A percentile compares a stretch with the other conserved stretches of the same genome.
These are phyloP conservation scores for Aratinga solstitialis DNA, from an alignment of 2,797 vertebrate genomes.

Conservation along the genomic window DNA sequence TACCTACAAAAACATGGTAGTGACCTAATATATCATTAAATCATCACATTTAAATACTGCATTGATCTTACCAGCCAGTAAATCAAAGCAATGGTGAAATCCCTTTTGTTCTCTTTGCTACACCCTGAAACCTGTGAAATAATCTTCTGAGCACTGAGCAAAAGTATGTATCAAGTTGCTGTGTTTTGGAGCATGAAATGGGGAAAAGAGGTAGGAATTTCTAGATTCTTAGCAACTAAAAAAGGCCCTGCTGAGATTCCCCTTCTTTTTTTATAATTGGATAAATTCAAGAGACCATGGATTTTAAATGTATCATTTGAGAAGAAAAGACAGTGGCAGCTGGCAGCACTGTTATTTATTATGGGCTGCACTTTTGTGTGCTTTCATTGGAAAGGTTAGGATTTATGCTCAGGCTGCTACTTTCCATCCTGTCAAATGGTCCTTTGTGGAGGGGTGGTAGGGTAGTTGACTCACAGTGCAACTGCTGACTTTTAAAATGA, in stretches of 20 bases:
- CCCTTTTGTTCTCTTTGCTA: constrained; percentile 29
- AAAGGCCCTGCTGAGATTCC: not conserved
- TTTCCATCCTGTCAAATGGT: not conserved
- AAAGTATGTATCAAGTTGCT: not conserved
- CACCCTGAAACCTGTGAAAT: constrained; percentile 29
- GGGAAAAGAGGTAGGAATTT: not conserved
- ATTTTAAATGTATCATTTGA: not conserved
- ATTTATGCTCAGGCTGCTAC: not conserved
- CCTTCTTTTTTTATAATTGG: not conserved
- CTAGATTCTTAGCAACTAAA: not conserved
- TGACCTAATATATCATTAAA: constrained; percentile 26
- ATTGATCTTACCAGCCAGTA: constrained; percentile 10
- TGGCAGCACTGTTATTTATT: not conserved
- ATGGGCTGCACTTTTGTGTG: not conserved
- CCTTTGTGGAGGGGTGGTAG: not conserved
- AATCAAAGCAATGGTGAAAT: constrained; percentile 6
- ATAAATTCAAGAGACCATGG: not conserved
- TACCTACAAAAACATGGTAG: not conserved
- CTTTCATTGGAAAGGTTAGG: not conserved
- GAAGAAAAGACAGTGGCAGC: not conserved
- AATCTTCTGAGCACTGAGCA: not conserved
- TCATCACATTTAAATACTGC: constrained; percentile 4
- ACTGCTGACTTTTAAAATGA: not conserved
- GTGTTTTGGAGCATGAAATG: not conserved
- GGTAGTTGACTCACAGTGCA: not conserved